Conservation (phyloP, 2,113 vertebrate species). For the Corythornis vintsioides region DNA sequence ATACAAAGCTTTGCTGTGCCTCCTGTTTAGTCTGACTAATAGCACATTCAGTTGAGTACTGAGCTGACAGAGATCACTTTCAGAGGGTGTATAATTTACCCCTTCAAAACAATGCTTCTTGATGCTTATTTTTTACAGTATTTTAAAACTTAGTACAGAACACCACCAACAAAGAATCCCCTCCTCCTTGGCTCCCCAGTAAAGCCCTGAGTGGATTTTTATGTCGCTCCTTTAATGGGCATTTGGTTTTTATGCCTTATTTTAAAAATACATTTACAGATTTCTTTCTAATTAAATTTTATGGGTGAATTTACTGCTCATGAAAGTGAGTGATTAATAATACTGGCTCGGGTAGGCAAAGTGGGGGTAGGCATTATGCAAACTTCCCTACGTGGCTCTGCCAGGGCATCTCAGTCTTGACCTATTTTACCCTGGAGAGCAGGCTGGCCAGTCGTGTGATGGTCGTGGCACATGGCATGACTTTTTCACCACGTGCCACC, state of each 20-base stretch:
- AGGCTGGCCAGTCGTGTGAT: conserved; percentile 7
- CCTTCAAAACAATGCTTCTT: conserved; percentile 40
- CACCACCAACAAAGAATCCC: neutral
- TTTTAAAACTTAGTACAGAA: conserved; percentile 5
- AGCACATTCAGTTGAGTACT: neutral
- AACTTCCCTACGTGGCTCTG: neutral
- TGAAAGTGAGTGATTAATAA: conserved; percentile 43
- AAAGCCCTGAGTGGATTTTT: neutral
- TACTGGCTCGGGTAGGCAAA: neutral
- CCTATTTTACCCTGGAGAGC: conserved; percentile 19
- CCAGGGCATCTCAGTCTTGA: conserved; percentile 24
- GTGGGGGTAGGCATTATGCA: conserved; percentile 16
- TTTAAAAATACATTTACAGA: conserved; percentile 45
- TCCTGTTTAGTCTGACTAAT: neutral
- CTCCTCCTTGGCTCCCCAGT: neutral
- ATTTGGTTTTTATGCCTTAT: conserved; percentile 46
- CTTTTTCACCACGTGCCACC: neutral
- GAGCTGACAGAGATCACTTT: conserved; percentile 24
- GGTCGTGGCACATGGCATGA: neutral
- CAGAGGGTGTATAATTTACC: neutral
- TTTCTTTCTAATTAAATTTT: conserved; percentile 54
- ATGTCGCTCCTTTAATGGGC: neutral
- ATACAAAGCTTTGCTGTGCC: neutral
- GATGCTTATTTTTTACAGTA: conserved; percentile 5
- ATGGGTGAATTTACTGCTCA: conserved; percentile 33